Evolutionary conservation across 2,113 vertebrate species (phyloP).

Genomic region (Tetrao urogallus): DNA sequence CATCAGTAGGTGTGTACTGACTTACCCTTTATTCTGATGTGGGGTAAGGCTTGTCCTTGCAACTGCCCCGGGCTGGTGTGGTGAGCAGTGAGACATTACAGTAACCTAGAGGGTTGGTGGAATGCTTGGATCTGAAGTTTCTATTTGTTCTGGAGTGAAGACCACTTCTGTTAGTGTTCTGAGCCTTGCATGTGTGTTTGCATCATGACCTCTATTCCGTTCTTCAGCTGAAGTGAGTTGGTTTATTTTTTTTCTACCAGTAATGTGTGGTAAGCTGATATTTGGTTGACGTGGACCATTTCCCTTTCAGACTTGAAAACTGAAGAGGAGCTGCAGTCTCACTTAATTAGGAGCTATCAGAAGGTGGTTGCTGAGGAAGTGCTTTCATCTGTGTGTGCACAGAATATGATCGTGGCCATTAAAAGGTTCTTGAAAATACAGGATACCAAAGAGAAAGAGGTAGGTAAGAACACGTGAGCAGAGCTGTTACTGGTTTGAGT

Average conservation of each 20-base stretch:
- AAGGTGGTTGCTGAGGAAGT: slow-evolving; percentile 76
- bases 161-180: background rate
- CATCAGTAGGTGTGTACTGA: slow-evolving; percentile 39
- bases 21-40: background rate
- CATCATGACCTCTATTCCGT: background rate
- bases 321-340: slow-evolving; percentile 84
- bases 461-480: slow-evolving; percentile 9
- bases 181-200: background rate
- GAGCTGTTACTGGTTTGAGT: background rate
- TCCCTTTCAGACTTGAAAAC: slow-evolving; percentile 82
- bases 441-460: slow-evolving; percentile 75
- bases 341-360: slow-evolving; percentile 82
- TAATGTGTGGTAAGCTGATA: background rate
- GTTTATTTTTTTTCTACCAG: background rate
- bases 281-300: background rate
- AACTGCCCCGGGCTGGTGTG: too few species aligned
- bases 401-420: slow-evolving; percentile 78
- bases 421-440: slow-evolving; percentile 79
- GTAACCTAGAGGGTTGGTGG: background rate
- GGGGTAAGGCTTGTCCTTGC: background rate
- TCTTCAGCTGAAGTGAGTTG: background rate
- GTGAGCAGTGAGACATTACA: background rate
- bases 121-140: background rate
- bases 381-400: slow-evolving; percentile 69
- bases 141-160: background rate